These are phyloP conservation scores for Rousettus madagascariensis DNA, from an alignment of 2,797 vertebrate genomes.

Conservation along the genomic window DNA sequence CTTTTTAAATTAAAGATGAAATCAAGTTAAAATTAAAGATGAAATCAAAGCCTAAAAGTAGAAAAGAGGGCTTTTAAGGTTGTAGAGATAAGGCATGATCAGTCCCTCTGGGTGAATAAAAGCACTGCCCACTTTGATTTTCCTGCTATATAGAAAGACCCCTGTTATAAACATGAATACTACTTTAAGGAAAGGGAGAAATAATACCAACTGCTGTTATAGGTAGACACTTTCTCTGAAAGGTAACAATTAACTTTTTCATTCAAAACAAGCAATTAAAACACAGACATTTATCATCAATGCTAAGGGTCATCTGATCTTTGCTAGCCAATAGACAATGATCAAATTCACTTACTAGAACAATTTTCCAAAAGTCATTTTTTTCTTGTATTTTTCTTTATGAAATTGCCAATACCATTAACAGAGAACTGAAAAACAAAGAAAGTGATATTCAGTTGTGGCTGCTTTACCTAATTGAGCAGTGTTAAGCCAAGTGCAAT, in stretches of 20 bases:
- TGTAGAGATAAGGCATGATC: neutral
- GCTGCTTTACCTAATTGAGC: slow-evolving; percentile 84
- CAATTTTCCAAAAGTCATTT: slow-evolving; percentile 70
- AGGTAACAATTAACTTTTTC: neutral
- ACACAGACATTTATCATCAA: slow-evolving; percentile 80
- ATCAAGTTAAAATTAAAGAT: slow-evolving; percentile 13
- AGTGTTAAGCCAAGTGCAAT: slow-evolving; percentile 88
- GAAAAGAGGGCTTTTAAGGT: neutral
- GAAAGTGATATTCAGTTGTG: slow-evolving; percentile 82
- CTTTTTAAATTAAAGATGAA: neutral
- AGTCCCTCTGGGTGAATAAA: neutral
- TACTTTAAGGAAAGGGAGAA: neutral
- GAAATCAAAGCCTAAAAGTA: neutral
- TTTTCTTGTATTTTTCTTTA: slow-evolving; percentile 80
- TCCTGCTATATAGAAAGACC: neutral
- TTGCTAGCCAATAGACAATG: slow-evolving; percentile 83
- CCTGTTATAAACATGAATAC: neutral
- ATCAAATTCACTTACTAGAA: slow-evolving; percentile 82
- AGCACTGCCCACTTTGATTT: neutral
- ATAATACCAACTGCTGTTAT: fast-evolving
- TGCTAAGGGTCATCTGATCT: slow-evolving; percentile 80
- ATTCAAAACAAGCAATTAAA: slow-evolving; percentile 80
- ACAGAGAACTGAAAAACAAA: slow-evolving; percentile 79
- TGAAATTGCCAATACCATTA: slow-evolving; percentile 83
- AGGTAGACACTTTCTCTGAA: slow-evolving; percentile 25